A percentile compares a stretch with the other conserved stretches of the same genome.
Evolutionary conservation across 2,113 vertebrate genomes (phyloP).

Genomic region (Leucopternis melanops): DNA sequence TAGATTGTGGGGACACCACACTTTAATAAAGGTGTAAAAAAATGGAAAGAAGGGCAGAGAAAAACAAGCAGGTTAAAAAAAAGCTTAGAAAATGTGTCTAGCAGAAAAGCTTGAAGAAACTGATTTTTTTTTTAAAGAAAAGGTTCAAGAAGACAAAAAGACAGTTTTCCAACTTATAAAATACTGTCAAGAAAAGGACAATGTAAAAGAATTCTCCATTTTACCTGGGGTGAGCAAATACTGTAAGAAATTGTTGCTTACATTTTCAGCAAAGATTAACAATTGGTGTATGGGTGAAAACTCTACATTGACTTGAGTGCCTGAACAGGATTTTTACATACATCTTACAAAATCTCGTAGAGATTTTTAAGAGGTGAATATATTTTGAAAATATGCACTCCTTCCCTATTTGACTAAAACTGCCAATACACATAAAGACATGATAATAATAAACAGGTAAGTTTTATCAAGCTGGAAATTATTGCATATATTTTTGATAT

Average conservation of each 20-base stretch:
- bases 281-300: background rate
- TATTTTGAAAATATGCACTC: background rate
- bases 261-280: background rate
- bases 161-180: background rate
- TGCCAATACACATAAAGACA: background rate
- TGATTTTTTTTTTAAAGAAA: background rate
- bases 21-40: background rate
- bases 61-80: background rate
- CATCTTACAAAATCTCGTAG: background rate
- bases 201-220: background rate
- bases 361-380: background rate
- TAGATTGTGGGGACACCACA: background rate
- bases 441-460: background rate
- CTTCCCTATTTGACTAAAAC: background rate
- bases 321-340: background rate
- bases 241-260: background rate
- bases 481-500: background rate
- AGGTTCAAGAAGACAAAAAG: background rate
- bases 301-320: background rate
- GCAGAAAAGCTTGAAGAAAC: background rate
- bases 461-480: background rate
- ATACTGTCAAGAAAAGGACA: background rate
- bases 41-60: background rate
- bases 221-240: background rate
- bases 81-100: background rate